Conservation (phyloP, 2,888 invertebrate genomes). For the Mechanitis mazaeus region DNA sequence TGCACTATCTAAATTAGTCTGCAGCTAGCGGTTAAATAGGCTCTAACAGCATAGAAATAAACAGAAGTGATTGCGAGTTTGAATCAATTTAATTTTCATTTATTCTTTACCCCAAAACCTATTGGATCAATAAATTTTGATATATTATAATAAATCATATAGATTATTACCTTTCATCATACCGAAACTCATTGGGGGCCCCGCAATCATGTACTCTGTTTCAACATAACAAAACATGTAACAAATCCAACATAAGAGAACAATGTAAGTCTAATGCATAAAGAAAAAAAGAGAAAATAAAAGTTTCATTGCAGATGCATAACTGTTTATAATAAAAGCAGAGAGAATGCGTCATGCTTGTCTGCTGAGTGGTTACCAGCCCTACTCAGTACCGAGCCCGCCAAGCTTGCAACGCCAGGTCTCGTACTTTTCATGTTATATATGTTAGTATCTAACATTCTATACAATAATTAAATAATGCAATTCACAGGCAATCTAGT, state of each 20-base stretch:
- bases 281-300: conserved; percentile 51
- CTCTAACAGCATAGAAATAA: conserved; percentile 47
- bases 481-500: conserved; percentile 30
- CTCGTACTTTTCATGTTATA: conserved; percentile 42
- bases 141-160: conserved; percentile 51
- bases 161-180: conserved; percentile 88
- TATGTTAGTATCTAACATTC: conserved; percentile 68
- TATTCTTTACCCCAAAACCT: conserved; percentile 42
- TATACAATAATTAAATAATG: conserved; percentile 32
- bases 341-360: conserved; percentile 66
- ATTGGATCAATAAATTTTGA: conserved; percentile 64
- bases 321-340: conserved; percentile 49
- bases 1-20: conserved; percentile 53
- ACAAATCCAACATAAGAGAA: conserved; percentile 83
- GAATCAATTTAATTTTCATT: conserved; percentile 51
- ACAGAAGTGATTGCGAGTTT: conserved; percentile 44
- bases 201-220: conserved; percentile 83
- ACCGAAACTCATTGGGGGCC: conserved; percentile 90
- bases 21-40: conserved; percentile 61
- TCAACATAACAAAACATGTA: conserved; percentile 83
- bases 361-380: conserved; percentile 58
- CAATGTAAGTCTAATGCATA: conserved; percentile 77
- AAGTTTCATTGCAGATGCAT: conserved; percentile 56
- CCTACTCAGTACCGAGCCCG: conserved; percentile 57
- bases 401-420: conserved; percentile 61